Base-by-base conservation (phyloP, 92 coral and sea anemone genomes). In the Zoanthus gigantus region DNA sequence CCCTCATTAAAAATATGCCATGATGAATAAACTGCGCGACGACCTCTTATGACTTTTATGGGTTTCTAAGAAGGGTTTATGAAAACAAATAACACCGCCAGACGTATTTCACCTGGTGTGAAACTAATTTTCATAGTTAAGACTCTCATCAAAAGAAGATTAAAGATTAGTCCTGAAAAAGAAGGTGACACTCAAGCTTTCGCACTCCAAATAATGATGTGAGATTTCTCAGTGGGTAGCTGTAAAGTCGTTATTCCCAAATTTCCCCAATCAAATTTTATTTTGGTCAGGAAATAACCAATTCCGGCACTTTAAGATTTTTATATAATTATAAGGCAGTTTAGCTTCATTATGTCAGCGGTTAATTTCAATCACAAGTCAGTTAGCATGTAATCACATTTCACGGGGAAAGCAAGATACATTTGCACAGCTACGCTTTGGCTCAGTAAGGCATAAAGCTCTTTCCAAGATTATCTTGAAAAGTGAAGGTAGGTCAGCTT, bases 81-180 rank as follows among this genome's bases (percentile, higher is more conserved):
- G 53, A 65, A 81, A 81, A 81, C 85, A 81, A 81, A 60, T 46
- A 81, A 68, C 85, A 81, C 85, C 45, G 85, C 15, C 60, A 81
- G 75, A 67, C 74, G 60, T 30, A 81, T 73, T 60, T 81, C 47
- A 13, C 85, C 66, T 81, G 63, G 85, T 81, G 85, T 66, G 85
- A 81, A 73, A 81, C 85, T 81, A 81, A 81, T 81, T 81, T 81
- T 81, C 23, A 66, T 46, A 45, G 85, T 81, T 81, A 81, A 81
- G 28, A 48, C 74, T 1, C 85, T 66, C 85, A 68, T 81, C 85
- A 81, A 81, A 81, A 81, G 57, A 73, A 81, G 85, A 81, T 81
- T 81, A 81, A 15, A 65, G 67, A 45, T 81, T 74, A 81, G 74
- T 3, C 23, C 44, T 81, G 23, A 45, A 81, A 81, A 81, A 47